Conservation (phyloP, 1,140 invertebrate species). For the Cepaea nemoralis region DNA sequence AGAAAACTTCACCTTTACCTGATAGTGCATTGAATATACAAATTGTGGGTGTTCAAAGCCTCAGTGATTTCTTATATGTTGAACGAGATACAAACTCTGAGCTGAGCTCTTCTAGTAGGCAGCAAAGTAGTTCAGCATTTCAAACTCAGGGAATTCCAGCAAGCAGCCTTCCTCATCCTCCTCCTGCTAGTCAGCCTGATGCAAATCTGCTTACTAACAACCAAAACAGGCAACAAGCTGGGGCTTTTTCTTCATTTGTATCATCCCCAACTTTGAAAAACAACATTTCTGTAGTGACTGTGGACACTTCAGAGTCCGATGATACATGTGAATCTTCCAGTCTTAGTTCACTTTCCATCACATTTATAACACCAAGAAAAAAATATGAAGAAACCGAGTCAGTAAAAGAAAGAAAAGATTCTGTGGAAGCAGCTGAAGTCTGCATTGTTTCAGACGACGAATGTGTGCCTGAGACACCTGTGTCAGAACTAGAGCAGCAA, state of each 20-base stretch:
- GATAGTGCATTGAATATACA: not conserved
- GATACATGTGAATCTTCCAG: not conserved
- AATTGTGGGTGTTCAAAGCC: conserved; percentile 4
- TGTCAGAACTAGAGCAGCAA: not conserved
- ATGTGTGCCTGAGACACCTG: not conserved
- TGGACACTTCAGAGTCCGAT: conserved; percentile 1
- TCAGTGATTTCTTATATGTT: not conserved
- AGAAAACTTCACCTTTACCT: not conserved
- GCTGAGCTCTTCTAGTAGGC: not conserved
- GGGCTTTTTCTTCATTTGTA: not conserved
- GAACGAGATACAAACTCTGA: not conserved
- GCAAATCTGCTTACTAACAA: not conserved
- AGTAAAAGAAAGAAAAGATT: not conserved
- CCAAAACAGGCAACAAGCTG: not conserved
- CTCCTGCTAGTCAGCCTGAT: not conserved
- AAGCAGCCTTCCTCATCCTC: not conserved
- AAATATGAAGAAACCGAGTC: not conserved
- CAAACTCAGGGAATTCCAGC: not conserved
- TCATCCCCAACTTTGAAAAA: not conserved
- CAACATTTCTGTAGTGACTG: not conserved
- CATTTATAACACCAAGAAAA: not conserved
- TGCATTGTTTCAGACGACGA: not conserved
- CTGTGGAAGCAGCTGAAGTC: not conserved
- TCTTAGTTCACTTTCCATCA: not conserved
- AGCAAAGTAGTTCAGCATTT: not conserved